phyloP scores from a whole-genome alignment of 2,113 vertebrate species.

The Anthoscopus minutus region DNA sequence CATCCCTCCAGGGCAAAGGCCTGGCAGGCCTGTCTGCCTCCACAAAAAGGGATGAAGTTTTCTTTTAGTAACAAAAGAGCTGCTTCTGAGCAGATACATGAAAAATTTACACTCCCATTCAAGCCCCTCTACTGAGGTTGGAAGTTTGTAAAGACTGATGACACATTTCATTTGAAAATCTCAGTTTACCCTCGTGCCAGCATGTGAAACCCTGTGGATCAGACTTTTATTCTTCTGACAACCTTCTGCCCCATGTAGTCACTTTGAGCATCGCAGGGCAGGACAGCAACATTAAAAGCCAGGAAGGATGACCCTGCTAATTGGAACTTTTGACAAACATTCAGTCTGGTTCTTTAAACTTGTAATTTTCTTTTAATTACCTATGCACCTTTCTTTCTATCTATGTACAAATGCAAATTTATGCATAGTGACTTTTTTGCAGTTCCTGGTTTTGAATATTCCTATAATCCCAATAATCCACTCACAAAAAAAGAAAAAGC shows the following conservation, averaged over 20 bases:
- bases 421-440: not conserved
- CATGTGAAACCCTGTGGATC: not conserved
- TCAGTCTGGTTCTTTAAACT: not conserved
- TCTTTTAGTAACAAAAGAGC: not conserved
- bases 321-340: not conserved
- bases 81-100: not conserved
- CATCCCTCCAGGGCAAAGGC: no score
- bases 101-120: not conserved
- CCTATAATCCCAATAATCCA: not conserved
- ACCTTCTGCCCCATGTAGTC: not conserved
- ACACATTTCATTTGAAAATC: not conserved
- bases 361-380: not conserved
- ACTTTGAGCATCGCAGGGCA: not conserved
- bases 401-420: not conserved
- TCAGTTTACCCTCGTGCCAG: not conserved
- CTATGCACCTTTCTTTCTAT: not conserved
- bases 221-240: not conserved
- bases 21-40: no score
- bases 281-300: not conserved
- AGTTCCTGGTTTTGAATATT: not conserved
- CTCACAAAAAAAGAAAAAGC: not conserved
- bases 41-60: not conserved
- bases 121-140: not conserved
- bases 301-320: not conserved
- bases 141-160: not conserved